phyloP scores from a whole-genome alignment of 2,113 vertebrate genomes.

The Oncorhynchus clarkii region DNA sequence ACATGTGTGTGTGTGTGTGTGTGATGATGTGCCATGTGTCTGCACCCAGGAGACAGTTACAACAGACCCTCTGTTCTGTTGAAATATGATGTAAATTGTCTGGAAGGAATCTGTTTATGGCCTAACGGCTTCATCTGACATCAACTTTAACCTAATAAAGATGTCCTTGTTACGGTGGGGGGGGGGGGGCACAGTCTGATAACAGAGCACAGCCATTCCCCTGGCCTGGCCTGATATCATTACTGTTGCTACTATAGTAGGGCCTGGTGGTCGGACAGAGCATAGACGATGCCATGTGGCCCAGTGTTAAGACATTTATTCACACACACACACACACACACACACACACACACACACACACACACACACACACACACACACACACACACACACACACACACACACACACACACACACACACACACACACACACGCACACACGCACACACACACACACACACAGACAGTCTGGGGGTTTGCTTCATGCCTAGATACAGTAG shows the following conservation, averaged over 20 bases:
- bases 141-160: conserved; percentile 42
- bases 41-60: background rate
- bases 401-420: conserved; percentile 21
- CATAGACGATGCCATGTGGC: background rate
- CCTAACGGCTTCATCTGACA: conserved; percentile 18
- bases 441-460: no score
- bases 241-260: background rate
- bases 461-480: background rate
- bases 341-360: no score
- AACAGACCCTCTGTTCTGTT: background rate
- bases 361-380: no score
- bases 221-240: background rate
- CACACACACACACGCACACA: background rate
- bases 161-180: conserved; percentile 33
- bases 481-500: background rate
- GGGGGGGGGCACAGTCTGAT: conserved; percentile 1
- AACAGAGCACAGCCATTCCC: background rate
- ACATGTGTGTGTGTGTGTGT: background rate
- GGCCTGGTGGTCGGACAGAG: background rate
- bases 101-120: conserved; percentile 41
- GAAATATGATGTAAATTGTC: conserved; percentile 14
- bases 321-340: no score
- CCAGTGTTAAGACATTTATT: no score
- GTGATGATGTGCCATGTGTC: background rate
- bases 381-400: conserved; percentile 38